phyloP scores from a whole-genome alignment of 2,888 invertebrate species.

The Torymus auratus region DNA sequence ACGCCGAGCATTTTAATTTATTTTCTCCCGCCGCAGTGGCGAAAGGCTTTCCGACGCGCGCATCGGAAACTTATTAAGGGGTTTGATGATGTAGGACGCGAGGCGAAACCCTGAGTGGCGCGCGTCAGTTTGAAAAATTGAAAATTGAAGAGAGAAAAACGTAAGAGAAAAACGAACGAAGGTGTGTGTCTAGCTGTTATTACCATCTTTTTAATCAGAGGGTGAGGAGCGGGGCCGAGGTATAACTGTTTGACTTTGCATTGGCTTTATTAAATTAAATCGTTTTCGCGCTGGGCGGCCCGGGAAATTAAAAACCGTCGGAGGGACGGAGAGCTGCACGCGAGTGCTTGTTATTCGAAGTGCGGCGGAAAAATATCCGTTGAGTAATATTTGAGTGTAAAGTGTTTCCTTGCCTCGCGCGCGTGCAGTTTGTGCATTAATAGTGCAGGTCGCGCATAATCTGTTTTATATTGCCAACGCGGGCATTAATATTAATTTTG shows the following conservation, averaged over 20 bases:
- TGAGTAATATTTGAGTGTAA: constrained; percentile 9
- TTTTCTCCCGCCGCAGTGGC: neutral
- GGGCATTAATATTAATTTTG: too few relatives aligned
- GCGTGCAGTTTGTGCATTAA: too few relatives aligned
- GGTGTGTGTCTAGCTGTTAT: neutral
- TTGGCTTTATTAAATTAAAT: too few relatives aligned
- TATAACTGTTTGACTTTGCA: too few relatives aligned
- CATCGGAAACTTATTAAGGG: constrained; percentile 34
- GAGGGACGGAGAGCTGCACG: too few relatives aligned
- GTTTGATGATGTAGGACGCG: constrained; percentile 8
- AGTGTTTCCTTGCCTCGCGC: neutral
- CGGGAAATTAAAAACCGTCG: constrained; percentile 1
- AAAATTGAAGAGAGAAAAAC: too few relatives aligned
- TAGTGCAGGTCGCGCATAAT: too few relatives aligned
- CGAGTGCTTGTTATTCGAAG: neutral
- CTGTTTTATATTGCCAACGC: too few relatives aligned
- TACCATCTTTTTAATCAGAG: neutral
- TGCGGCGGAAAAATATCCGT: neutral
- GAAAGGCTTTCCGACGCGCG: neutral
- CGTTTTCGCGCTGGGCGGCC: too few relatives aligned
- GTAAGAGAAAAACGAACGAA: neutral
- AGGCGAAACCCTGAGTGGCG: neutral
- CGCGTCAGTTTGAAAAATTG: too few relatives aligned
- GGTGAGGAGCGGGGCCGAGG: neutral
- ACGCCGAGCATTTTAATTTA: constrained; percentile 23